Conservation (phyloP, 2,888 invertebrate genomes). For the Chrysolina oricalcia region DNA sequence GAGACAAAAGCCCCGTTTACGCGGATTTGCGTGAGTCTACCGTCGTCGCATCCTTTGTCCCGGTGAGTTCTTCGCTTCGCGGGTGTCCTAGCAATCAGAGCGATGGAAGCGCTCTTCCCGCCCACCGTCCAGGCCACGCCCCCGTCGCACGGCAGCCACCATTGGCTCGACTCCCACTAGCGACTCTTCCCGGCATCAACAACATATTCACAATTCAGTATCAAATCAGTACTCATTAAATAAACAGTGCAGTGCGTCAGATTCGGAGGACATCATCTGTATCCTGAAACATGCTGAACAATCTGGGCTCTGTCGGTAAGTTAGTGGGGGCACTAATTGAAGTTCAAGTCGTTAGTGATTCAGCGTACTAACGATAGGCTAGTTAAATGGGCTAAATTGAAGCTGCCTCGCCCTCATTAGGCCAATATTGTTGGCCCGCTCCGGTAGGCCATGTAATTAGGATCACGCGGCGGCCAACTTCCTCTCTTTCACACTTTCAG, state of each 20-base stretch:
- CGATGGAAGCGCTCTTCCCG: slow-evolving; percentile 61
- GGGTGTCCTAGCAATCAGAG: slow-evolving; percentile 50
- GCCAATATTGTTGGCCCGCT: slow-evolving; percentile 70
- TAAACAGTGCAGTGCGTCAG: slow-evolving; percentile 72
- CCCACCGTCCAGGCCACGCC: slow-evolving; percentile 62
- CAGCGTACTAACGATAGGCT: slow-evolving; percentile 72
- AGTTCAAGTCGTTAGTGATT: slow-evolving; percentile 72
- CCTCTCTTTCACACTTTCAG: slow-evolving; percentile 65
- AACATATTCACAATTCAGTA: slow-evolving; percentile 73
- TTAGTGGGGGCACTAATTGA: slow-evolving; percentile 72
- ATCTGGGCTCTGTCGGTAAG: slow-evolving; percentile 71
- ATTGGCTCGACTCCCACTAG: slow-evolving; percentile 68
- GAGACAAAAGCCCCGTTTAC: slow-evolving; percentile 46
- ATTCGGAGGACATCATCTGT: slow-evolving; percentile 44
- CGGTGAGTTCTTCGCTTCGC: slow-evolving; percentile 28
- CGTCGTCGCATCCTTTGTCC: slow-evolving; percentile 48
- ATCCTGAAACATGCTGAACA: slow-evolving; percentile 69
- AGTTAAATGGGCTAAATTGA: slow-evolving; percentile 73
- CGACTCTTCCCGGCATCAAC: slow-evolving; percentile 67
- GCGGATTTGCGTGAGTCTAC: slow-evolving; percentile 49
- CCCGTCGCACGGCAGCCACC: slow-evolving; percentile 63
- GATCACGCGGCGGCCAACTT: slow-evolving; percentile 59
- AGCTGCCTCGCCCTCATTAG: slow-evolving; percentile 72
- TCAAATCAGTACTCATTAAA: slow-evolving; percentile 74
- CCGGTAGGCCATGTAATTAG: slow-evolving; percentile 72